Evolutionary conservation across 35 echinoderm and acorn worm genomes (phyloP).

Genomic region (Eucidaris tribuloides): DNA sequence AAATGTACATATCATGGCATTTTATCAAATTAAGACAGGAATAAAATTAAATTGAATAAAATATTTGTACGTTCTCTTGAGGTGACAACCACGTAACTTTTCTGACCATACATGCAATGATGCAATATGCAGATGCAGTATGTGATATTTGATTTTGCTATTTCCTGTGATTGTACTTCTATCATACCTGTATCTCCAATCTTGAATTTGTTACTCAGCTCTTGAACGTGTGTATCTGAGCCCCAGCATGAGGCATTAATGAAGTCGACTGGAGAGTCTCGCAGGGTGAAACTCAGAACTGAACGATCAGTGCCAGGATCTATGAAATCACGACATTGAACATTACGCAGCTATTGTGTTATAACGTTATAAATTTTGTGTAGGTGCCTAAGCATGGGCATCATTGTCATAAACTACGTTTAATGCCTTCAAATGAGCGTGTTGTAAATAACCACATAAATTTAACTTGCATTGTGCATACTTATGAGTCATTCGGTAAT

Average conservation of each 20-base stretch:
- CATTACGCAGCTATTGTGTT: background rate
- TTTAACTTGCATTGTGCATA: background rate
- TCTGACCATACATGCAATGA: too few relatives aligned
- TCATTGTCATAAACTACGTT: background rate
- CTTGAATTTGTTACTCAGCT: slow-evolving; percentile 62
- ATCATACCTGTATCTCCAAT: slow-evolving; percentile 78
- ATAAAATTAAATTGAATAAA: too few relatives aligned
- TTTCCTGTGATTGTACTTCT: too few relatives aligned
- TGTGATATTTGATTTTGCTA: too few relatives aligned
- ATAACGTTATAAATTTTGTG: background rate
- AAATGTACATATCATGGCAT: too few relatives aligned
- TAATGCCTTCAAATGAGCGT: background rate
- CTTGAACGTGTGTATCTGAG: slow-evolving; percentile 42
- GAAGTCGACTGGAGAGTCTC: slow-evolving; percentile 83
- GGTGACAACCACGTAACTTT: too few relatives aligned
- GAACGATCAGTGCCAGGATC: slow-evolving; percentile 54
- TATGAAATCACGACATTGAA: slow-evolving; percentile 14
- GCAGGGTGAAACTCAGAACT: slow-evolving; percentile 73
- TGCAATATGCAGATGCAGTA: too few relatives aligned
- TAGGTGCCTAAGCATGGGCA: background rate
- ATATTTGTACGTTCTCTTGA: too few relatives aligned
- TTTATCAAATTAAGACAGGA: too few relatives aligned
- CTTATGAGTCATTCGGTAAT: background rate
- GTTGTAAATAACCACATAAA: background rate
- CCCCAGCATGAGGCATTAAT: slow-evolving; percentile 91